These are phyloP conservation scores for Lepidocyrtoides sp. DNA, from an alignment of 2,888 invertebrate species.

Conservation along the genomic window DNA sequence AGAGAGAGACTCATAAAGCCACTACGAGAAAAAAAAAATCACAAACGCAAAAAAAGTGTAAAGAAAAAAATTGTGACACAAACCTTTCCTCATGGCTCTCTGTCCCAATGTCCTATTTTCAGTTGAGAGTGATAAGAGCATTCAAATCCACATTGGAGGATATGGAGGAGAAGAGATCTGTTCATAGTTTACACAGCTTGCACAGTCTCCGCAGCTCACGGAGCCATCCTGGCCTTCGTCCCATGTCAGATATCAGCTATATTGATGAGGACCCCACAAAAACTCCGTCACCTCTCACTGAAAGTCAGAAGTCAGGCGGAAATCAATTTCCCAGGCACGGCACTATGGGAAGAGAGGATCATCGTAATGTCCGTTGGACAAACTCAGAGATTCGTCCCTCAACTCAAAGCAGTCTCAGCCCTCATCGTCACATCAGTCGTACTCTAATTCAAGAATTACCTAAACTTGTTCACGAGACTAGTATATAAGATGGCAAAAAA, in stretches of 20 bases:
- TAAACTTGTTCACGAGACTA: conserved; percentile 91
- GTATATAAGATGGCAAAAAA: conserved; percentile 88
- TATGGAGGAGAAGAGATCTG: conserved; percentile 99
- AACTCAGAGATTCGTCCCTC: conserved; percentile 83
- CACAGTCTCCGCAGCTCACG: conserved; percentile 94
- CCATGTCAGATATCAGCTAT: conserved; percentile 94
- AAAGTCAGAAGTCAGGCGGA: conserved; percentile 84
- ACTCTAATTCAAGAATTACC: conserved; percentile 88
- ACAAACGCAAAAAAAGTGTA: conserved; percentile 11
- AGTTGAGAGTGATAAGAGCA: conserved; percentile 99
- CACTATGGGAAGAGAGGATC: conserved; percentile 81
- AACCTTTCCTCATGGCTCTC: conserved; percentile 87
- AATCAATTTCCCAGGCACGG: conserved; percentile 82
- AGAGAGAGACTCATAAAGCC: conserved; percentile 45
- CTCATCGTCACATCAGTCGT: conserved; percentile 85
- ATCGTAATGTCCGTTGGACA: conserved; percentile 85
- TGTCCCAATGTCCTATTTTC: conserved; percentile 89
- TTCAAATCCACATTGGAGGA: conserved; percentile 99
- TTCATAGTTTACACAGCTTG: conserved; percentile 98
- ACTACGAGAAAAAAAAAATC: conserved; percentile 26
- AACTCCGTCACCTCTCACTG: conserved; percentile 87
- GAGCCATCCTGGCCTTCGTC: conserved; percentile 92
- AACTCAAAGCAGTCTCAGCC: conserved; percentile 83
- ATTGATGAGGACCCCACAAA: conserved; percentile 91
- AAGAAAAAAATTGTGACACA: conserved; percentile 83